Conservation (phyloP, 1,140 invertebrate species). For the Atta cephalotes region DNA sequence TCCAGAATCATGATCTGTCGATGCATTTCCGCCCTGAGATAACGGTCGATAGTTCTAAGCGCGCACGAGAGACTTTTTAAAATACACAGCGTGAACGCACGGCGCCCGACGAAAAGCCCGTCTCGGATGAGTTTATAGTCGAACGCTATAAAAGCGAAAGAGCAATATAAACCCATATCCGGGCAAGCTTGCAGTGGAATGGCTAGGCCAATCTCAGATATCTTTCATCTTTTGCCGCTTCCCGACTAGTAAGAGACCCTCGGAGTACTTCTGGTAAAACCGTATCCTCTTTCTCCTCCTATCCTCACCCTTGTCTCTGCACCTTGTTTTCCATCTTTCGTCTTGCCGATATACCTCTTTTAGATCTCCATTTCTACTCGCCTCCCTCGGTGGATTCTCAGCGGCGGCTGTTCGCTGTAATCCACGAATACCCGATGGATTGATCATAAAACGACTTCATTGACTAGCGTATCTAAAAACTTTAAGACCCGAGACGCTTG, state of each 20-base stretch:
- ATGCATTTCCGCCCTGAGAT: constrained; percentile 23
- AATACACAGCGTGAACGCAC: constrained; percentile 38
- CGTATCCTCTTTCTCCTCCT: constrained; percentile 13
- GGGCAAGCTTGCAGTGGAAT: constrained; percentile 65
- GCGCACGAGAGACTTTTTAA: constrained; percentile 32
- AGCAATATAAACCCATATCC: constrained; percentile 76
- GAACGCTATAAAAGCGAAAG: constrained; percentile 76
- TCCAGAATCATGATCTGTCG: constrained; percentile 11
- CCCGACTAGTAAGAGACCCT: constrained; percentile 21
- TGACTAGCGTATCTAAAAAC: constrained; percentile 58
- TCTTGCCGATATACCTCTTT: constrained; percentile 31
- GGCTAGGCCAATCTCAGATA: constrained; percentile 73
- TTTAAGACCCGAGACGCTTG: constrained; percentile 5
- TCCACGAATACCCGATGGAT: constrained; percentile 72
- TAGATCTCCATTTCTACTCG: constrained; percentile 32
- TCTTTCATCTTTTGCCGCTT: constrained; percentile 80
- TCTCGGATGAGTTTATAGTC: constrained; percentile 76
- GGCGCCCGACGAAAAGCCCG: constrained; percentile 67
- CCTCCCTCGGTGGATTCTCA: constrained; percentile 23
- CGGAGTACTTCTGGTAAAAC: constrained; percentile 55
- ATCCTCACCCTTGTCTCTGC: not conserved
- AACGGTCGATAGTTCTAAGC: constrained; percentile 23
- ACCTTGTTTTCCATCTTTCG: constrained; percentile 26
- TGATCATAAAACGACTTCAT: constrained; percentile 73
- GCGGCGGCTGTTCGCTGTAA: constrained; percentile 35